phyloP scores from a whole-genome alignment of 2,113 vertebrate species.

The Peucedramus taeniatus region DNA sequence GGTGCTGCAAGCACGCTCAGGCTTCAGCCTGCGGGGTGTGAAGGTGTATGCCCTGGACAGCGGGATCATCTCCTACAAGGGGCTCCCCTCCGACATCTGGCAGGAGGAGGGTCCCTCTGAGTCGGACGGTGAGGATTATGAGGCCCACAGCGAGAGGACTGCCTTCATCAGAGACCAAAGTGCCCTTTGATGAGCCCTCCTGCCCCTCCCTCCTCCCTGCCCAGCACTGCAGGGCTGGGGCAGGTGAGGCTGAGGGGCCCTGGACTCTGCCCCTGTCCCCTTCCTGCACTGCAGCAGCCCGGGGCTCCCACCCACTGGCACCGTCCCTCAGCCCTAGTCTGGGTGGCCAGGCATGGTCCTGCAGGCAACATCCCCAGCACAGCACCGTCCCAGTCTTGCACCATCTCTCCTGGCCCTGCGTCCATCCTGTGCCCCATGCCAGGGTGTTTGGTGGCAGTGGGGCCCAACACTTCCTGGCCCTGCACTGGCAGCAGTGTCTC shows the following conservation, averaged over 20 bases:
- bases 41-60: constrained; percentile 83
- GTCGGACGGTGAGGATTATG: constrained; percentile 88
- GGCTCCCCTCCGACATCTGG: constrained; percentile 90
- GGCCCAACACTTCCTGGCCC: neutral
- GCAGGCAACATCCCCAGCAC: neutral
- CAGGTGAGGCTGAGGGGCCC: constrained; percentile 33
- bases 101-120: constrained; percentile 86
- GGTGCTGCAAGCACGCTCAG: constrained; percentile 87
- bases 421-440: neutral
- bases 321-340: neutral
- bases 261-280: neutral
- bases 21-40: constrained; percentile 76
- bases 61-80: constrained; percentile 87
- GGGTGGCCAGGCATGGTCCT: neutral
- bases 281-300: neutral
- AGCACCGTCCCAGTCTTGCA: neutral
- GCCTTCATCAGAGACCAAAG: constrained; percentile 99
- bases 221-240: neutral
- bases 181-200: constrained; percentile 86
- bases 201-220: constrained; percentile 40
- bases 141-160: constrained; percentile 90
- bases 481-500: neutral
- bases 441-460: neutral
- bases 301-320: neutral
- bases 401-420: neutral